These are phyloP conservation scores for Etheostoma perlongum DNA, from an alignment of 2,797 vertebrate species.

Conservation along the genomic window DNA sequence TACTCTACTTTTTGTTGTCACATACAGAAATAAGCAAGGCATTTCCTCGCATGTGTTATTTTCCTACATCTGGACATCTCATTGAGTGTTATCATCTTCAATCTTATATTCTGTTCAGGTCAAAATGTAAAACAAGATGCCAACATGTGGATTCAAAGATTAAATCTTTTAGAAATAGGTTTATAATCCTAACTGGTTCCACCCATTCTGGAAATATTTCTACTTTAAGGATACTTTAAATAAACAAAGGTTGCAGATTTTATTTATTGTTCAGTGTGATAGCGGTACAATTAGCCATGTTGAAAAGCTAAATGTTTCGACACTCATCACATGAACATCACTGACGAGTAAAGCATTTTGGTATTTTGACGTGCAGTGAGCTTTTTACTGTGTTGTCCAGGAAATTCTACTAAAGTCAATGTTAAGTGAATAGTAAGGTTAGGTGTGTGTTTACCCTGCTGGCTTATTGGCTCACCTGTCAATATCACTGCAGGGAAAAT, in stretches of 20 bases:
- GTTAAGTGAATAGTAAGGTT: conserved; percentile 80
- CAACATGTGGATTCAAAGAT: no score
- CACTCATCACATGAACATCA: conserved; percentile 25
- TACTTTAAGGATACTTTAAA: no score
- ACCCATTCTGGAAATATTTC: no score
- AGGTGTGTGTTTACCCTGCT: conserved; percentile 68
- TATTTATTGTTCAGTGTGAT: neutral
- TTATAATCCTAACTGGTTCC: no score
- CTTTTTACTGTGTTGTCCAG: conserved; percentile 58
- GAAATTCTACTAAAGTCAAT: conserved; percentile 72
- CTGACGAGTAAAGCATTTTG: conserved; percentile 23
- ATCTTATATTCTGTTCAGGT: no score
- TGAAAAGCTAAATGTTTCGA: conserved; percentile 27
- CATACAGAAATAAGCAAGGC: no score
- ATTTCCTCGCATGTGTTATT: no score
- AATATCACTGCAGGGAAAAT: conserved; percentile 73
- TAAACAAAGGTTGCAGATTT: neutral
- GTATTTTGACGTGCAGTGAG: conserved; percentile 38
- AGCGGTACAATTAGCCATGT: neutral
- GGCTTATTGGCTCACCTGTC: conserved; percentile 77
- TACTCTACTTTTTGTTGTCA: no score
- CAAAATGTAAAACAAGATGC: no score
- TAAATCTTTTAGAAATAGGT: no score
- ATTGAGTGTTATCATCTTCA: no score
- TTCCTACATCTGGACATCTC: no score